Evolutionary conservation across 2,888 invertebrate genomes (phyloP).

Genomic region (Phasia obesa): DNA sequence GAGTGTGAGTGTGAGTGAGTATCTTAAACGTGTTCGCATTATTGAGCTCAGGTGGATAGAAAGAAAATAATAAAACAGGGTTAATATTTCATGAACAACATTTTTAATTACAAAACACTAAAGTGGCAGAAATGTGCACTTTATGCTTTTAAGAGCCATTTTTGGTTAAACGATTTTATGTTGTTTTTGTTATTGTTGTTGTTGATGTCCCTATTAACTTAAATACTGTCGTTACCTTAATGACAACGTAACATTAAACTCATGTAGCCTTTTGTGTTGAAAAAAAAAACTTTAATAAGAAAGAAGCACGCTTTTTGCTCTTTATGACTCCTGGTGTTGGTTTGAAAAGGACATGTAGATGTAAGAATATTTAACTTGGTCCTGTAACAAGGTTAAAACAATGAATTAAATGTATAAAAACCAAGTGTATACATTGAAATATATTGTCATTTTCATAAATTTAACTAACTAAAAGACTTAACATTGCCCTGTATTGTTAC

Average conservation of each 20-base stretch:
- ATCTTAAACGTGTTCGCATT: slow-evolving; percentile 50
- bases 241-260: slow-evolving; percentile 72
- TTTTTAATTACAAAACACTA: slow-evolving; percentile 82
- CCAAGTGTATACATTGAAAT: slow-evolving; percentile 14
- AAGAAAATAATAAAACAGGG: slow-evolving; percentile 67
- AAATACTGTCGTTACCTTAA: slow-evolving; percentile 80
- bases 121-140: slow-evolving; percentile 78
- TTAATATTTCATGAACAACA: slow-evolving; percentile 78
- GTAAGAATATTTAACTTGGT: slow-evolving; percentile 23
- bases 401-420: slow-evolving; percentile 63
- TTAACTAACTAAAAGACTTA: slow-evolving; percentile 32
- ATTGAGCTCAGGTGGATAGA: slow-evolving; percentile 64
- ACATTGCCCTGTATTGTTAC: neutral
- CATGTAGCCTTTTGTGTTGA: slow-evolving; percentile 70
- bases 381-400: slow-evolving; percentile 68
- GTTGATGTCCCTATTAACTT: slow-evolving; percentile 78
- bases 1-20: too few species aligned
- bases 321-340: slow-evolving; percentile 21
- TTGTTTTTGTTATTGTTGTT: slow-evolving; percentile 23
- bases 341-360: neutral
- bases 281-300: slow-evolving; percentile 49
- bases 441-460: slow-evolving; percentile 66
- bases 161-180: slow-evolving; percentile 71
- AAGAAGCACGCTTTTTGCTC: slow-evolving; percentile 36
- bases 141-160: slow-evolving; percentile 71